phyloP scores from a whole-genome alignment of 2,797 vertebrate species.

The Chelon labrosus region DNA sequence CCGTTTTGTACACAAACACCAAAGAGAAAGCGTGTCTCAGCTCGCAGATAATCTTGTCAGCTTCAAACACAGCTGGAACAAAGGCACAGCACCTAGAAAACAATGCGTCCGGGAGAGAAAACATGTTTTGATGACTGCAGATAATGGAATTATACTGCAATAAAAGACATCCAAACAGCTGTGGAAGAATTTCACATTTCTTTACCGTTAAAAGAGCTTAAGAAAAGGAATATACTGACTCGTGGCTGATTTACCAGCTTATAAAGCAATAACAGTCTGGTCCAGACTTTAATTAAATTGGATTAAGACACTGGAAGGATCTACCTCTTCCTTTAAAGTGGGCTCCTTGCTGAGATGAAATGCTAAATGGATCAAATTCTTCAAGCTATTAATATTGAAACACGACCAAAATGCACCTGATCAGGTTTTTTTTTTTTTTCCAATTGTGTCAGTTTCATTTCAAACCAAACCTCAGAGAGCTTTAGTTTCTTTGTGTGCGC shows the following conservation, averaged over 20 bases:
- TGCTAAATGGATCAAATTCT: neutral
- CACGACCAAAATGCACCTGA: neutral
- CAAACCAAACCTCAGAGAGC: neutral
- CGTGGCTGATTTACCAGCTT: neutral
- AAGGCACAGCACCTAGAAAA: neutral
- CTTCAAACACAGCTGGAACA: conserved; percentile 3
- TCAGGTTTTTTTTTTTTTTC: neutral
- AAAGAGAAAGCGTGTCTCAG: neutral
- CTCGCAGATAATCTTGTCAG: neutral
- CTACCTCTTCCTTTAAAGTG: neutral
- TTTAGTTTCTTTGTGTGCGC: neutral
- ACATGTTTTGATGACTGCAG: neutral
- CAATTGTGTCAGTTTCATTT: neutral
- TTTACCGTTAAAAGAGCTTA: neutral
- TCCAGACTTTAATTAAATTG: neutral
- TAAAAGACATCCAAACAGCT: neutral
- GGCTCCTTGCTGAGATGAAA: neutral
- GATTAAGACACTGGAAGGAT: neutral
- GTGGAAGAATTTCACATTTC: neutral
- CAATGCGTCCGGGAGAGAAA: neutral
- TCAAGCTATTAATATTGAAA: neutral
- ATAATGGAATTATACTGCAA: conserved; percentile 4
- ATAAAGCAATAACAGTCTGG: neutral
- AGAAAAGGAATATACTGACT: neutral
- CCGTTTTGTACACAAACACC: conserved; percentile 5